Base-by-base conservation (phyloP, 2,113 vertebrate genomes). In the Neomonachus schauinslandi region DNA sequence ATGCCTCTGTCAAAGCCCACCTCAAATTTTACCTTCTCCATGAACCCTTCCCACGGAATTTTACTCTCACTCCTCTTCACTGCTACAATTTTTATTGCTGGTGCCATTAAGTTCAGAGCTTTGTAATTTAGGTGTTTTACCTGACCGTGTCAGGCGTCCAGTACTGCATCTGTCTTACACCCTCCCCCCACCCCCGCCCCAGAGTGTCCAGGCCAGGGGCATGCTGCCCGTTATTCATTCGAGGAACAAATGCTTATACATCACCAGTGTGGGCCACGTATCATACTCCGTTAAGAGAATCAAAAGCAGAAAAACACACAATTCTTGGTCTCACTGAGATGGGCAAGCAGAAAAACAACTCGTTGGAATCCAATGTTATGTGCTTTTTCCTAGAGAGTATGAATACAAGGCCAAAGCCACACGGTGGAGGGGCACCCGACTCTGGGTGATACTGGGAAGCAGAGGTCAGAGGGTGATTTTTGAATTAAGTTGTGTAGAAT, bases 401-500 rank as follows among this genome's bases (percentile, higher is more conserved):
- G 26, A n/a, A 74, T 2, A 24, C 49, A 63, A 33, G 57, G 36
- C 26, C 36, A 28, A 22, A 51, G 59, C 51, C 26, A 49, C 10
- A 12, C 6, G 0, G 42, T 3, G 21, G 39, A 82, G 36, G n/a
- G 19, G 42, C 24, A 21, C 21, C 67, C 46, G 7, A 19, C 5
- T 79, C 26, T 13, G 39, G 49, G 28, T 5, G 55, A 59, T 7
- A 12, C 0, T 31, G 14, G 49, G 51, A 26, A 11, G 31, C 22
- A 26, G 36, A 77, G 22, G 51, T 71, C n/a, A 77, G 26, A 53
- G 39, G 49, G 14, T 42, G 26, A 61, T 19, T 42, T 95, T 71
- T 63, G 72, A 97, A 69, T 21, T 79, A 61, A 39, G 13, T 83
- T 33, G 92, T 84, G 31, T 63, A 92, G 59, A 21, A 69, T 53